These are phyloP conservation scores for Rhabdomys pumilio DNA, from an alignment of 2,797 vertebrate genomes.

Conservation along the genomic window DNA sequence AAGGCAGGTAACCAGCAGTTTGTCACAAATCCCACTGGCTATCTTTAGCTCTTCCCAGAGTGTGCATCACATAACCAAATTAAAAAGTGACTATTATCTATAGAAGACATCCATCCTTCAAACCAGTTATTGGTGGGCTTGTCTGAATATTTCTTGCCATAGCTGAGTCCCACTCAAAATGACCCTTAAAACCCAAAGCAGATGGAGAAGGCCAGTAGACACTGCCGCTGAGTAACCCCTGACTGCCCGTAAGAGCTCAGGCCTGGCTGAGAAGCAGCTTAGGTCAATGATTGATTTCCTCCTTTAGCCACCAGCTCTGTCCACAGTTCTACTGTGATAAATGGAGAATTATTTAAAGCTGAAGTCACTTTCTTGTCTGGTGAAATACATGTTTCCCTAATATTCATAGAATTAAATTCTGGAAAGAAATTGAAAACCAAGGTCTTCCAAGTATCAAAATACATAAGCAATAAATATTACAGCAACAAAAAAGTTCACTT, in stretches of 20 bases:
- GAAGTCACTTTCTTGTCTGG: constrained; percentile 53
- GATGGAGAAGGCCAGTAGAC: constrained; percentile 18
- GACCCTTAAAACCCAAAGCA: constrained; percentile 58
- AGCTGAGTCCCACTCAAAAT: constrained; percentile 32
- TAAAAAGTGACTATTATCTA: constrained; percentile 2
- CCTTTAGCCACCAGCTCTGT: constrained; percentile 22
- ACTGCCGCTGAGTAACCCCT: constrained; percentile 32
- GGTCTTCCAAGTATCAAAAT: constrained; percentile 42
- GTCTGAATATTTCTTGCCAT: not conserved
- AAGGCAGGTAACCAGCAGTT: constrained; percentile 37
- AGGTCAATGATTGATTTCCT: not conserved
- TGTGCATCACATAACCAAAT: constrained; percentile 2
- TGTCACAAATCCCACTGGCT: not conserved
- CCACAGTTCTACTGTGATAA: constrained; percentile 51
- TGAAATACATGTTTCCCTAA: not conserved
- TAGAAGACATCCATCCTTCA: constrained; percentile 51
- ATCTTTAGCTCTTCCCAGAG: not conserved
- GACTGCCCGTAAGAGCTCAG: not conserved
- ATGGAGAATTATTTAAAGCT: constrained; percentile 60
- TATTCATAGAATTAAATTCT: constrained; percentile 62
- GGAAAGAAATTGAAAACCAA: constrained; percentile 59
- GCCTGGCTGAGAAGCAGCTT: constrained; percentile 15
- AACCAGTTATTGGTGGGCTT: not conserved
- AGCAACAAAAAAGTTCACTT: constrained; percentile 27
- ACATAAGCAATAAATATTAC: not conserved